These are phyloP conservation scores for Merodon equestris DNA, from an alignment of 2,888 invertebrate species.

Conservation along the genomic window DNA sequence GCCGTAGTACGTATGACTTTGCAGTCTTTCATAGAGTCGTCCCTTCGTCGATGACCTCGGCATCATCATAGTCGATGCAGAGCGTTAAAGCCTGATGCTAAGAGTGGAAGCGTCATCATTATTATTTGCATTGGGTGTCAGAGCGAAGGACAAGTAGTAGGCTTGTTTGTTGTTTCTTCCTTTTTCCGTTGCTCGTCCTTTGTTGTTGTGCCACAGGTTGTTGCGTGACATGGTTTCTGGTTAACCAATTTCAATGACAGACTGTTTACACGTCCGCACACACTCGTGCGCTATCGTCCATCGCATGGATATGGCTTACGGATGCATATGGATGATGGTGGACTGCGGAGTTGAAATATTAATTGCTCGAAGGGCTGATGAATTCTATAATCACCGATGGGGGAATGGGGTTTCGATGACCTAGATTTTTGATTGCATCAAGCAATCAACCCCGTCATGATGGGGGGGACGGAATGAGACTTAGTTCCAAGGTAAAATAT, in stretches of 20 bases:
- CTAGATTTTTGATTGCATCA: slow-evolving; percentile 23
- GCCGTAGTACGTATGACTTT: not conserved
- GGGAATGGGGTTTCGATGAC: slow-evolving; percentile 14
- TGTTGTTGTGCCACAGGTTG: slow-evolving; percentile 50
- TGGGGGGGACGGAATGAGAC: too few species aligned
- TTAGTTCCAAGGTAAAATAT: slow-evolving; percentile 39
- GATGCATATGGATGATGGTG: too few species aligned
- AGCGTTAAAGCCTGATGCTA: slow-evolving; percentile 18
- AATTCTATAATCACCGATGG: too few species aligned
- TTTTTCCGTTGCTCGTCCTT: too few species aligned
- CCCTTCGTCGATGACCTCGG: slow-evolving; percentile 5
- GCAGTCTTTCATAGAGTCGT: slow-evolving; percentile 33
- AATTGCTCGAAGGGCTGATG: slow-evolving; percentile 30
- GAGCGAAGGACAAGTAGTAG: slow-evolving; percentile 40
- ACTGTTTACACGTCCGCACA: slow-evolving; percentile 4
- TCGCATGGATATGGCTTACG: too few species aligned
- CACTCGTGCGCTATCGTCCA: not conserved
- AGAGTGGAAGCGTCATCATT: slow-evolving; percentile 17
- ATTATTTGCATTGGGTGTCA: slow-evolving; percentile 38
- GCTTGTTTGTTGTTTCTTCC: too few species aligned
- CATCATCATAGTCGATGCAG: slow-evolving; percentile 10
- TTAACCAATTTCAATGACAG: slow-evolving; percentile 34
- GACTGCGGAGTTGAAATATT: slow-evolving; percentile 40
- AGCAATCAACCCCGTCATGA: not conserved
- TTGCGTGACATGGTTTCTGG: slow-evolving; percentile 58